These are phyloP conservation scores for Electrophaes corylata DNA, from an alignment of 2,888 invertebrate genomes.

Conservation along the genomic window DNA sequence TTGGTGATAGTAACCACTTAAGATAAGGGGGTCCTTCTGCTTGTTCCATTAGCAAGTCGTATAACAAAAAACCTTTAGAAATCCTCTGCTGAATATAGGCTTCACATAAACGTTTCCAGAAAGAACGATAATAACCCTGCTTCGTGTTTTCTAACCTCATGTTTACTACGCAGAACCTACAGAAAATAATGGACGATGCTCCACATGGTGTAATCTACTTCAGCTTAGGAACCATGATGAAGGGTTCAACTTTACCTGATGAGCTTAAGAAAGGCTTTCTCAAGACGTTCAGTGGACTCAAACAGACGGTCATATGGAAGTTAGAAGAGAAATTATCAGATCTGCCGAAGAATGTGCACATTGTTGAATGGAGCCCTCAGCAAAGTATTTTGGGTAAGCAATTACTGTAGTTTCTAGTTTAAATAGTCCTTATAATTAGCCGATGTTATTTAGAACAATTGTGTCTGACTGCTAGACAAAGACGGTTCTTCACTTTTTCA, in stretches of 20 bases:
- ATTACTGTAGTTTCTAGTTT: too few relatives aligned
- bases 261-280: conserved; percentile 51
- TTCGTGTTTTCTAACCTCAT: background rate
- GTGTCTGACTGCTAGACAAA: too few relatives aligned
- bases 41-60: too few relatives aligned
- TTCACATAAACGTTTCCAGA: too few relatives aligned
- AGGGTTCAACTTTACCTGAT: conserved; percentile 54
- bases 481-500: too few relatives aligned
- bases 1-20: too few relatives aligned
- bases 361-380: conserved; percentile 70
- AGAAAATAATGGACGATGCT: conserved; percentile 61
- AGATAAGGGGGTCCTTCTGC: too few relatives aligned
- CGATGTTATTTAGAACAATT: too few relatives aligned
- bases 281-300: conserved; percentile 55
- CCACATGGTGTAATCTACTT: conserved; percentile 66
- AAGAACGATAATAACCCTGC: too few relatives aligned
- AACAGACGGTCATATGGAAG: conserved; percentile 69
- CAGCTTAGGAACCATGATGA: conserved; percentile 64
- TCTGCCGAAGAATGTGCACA: conserved; percentile 61
- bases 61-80: too few relatives aligned
- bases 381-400: conserved; percentile 62
- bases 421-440: too few relatives aligned
- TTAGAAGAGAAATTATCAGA: conserved; percentile 58
- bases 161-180: conserved; percentile 57
- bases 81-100: too few relatives aligned